These are phyloP conservation scores for Actinia equina DNA, from an alignment of 64 coral and sea anemone genomes.

Conservation along the genomic window DNA sequence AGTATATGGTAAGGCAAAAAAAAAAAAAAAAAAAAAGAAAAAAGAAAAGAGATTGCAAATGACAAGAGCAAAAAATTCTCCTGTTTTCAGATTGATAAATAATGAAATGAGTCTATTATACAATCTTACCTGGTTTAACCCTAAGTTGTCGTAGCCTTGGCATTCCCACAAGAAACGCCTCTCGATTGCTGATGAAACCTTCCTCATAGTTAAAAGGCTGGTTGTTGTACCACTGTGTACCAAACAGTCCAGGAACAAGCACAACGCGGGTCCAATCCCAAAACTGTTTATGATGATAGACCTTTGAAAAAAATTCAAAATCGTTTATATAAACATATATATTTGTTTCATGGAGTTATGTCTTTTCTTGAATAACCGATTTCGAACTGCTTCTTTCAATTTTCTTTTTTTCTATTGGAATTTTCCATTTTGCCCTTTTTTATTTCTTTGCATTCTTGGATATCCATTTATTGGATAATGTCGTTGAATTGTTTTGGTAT, in stretches of 20 bases:
- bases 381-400: too few relatives aligned
- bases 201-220: background rate
- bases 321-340: background rate
- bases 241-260: constrained; percentile 17
- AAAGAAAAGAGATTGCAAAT: too few relatives aligned
- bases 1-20: too few relatives aligned
- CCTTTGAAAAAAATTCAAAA: background rate
- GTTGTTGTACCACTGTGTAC: constrained; percentile 10
- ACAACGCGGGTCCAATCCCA: background rate
- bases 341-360: background rate
- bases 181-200: constrained; percentile 12
- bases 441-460: too few relatives aligned
- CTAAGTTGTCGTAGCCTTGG: constrained; percentile 11
- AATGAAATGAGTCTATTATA: background rate
- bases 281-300: background rate
- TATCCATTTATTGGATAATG: too few relatives aligned
- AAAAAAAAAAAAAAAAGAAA: too few relatives aligned
- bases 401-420: too few relatives aligned
- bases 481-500: too few relatives aligned
- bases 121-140: constrained; percentile 18
- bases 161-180: constrained; percentile 5
- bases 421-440: too few relatives aligned
- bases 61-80: background rate
- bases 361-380: too few relatives aligned
- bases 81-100: background rate